Base-by-base conservation (phyloP, 2,113 vertebrate species). In the Alethe diademata region DNA sequence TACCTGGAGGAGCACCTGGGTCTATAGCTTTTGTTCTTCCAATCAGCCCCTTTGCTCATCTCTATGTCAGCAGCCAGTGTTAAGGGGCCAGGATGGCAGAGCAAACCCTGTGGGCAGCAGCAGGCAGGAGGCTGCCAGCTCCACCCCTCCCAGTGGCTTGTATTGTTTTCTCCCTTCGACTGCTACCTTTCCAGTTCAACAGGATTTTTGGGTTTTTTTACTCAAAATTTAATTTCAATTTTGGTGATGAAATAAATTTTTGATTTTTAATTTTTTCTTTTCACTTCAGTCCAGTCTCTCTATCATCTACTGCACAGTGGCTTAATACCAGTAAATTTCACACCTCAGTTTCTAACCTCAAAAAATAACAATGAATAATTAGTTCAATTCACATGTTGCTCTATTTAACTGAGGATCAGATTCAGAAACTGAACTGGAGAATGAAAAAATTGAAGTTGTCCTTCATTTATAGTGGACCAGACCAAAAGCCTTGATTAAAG, bases 91-190 rank as follows among this genome's bases (percentile, higher is more conserved):
- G 43, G 14, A 25, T 36, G 31, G 35, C 48, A 18, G 26, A 50
- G 9, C 1, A n/a, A 50, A 14, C 7, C 6, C 36, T 13, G 29
- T 1, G 1, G 22, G 33, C 17, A 43, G 23, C 22, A 25, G 35
- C 14, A 35, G 36, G 12, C 19, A 2, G 8, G 9, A 0, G 13
- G 35, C 8, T 16, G 2, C 42, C 50, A 48, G 4, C 11, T 24
- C 29, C 15, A 14, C 11, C 29, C 19, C 3, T 9, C 35, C 19
- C 0, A 0, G 8, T 4, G 35, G 8, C 2, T 54, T 65, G 13
- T 31, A 23, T 26, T 51, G 7, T 8, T 38, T 80, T 61, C 5
- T 9, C 8, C 8, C 5, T 31, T 42, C 31, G 8, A 12, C 35
- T 50, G 11, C 19, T 45, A 23, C 7, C 6, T 57, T 64, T 84